Evolutionary conservation across 2,888 invertebrate genomes (phyloP), one percentile per base, ranked within the genome.

Genomic region (Phrixothrix hirtus): DNA sequence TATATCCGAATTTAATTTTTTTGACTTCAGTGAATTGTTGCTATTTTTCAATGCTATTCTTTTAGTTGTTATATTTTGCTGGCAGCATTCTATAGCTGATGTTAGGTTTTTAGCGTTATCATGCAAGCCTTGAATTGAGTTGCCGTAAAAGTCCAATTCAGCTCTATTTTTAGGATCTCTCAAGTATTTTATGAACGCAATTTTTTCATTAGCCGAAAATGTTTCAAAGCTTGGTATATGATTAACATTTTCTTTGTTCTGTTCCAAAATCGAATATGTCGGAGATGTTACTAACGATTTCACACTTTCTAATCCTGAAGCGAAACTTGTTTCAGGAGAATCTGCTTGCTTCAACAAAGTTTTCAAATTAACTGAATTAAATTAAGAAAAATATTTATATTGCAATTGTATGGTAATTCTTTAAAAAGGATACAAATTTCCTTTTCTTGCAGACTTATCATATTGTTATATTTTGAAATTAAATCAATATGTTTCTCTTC

Each of bases 351-450:
- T n/a, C n/a, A n/a, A n/a, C n/a, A n/a, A n/a, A n/a, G n/a, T n/a
- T n/a, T n/a, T n/a, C n/a, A n/a, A n/a, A n/a, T n/a, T n/a, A n/a
- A n/a, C n/a, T n/a, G n/a, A n/a, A n/a, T n/a, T n/a, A n/a, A n/a
- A n/a, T n/a, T n/a, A n/a, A n/a, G n/a, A n/a, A n/a, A n/a, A n/a
- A n/a, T n/a, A n/a, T n/a, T n/a, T n/a, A n/a, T n/a, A n/a, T n/a
- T n/a, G n/a, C n/a, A n/a, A n/a, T n/a, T n/a, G n/a, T n/a, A n/a
- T n/a, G n/a, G n/a, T n/a, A n/a, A n/a, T n/a, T n/a, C n/a, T n/a
- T n/a, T n/a, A n/a, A 13, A 48, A 52, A 52, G 48, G 47, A 71
- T 75, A 75, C 75, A 66, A 48, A 76, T 76, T 66, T 76, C 75
- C 36, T 71, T 63, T 41, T 76, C 74, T 16, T 74, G 69, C 44